Evolutionary conservation across 2,888 invertebrate genomes (phyloP), one percentile per base, ranked within the genome.

Genomic region (Pyralis farinalis): DNA sequence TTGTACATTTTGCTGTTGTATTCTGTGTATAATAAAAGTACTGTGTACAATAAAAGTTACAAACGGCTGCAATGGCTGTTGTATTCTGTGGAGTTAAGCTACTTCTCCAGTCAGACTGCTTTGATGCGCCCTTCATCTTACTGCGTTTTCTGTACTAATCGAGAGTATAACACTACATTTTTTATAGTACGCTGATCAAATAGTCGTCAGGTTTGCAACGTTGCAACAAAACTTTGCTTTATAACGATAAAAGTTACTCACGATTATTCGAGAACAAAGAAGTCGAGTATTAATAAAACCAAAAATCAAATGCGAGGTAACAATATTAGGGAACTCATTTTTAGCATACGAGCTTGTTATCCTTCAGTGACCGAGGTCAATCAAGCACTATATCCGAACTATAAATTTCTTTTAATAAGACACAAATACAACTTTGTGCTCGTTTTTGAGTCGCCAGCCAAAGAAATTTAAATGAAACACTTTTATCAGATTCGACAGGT

Each of bases 331-430:
- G 59, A 59, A 49, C 53, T 72, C 68, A 76, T 75, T 75, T 78
- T 82, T 71, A 70, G 71, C 78, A 74, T 67, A 53, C 63, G 63
- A 74, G 71, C 75, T 71, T 64, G 76, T 75, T 77, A 73, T 76
- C 79, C 81, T 77, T 73, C n/a, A 71, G 57, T 84, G 83, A 78
- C 81, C 81, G 78, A 79, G 87, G 85, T 87, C 88, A 86, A 86
- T 87, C 86, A 85, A 51, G 82, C 68, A 77, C 79, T 78, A 84
- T 83, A 78, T 70, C 65, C 81, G 67, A 80, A 78, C 87, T 85
- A 88, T 88, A 88, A 87, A 88, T 88, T 88, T 87, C 76, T 80
- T 87, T 88, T 88, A 88, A 88, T 88, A 87, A 87, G 88, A 88
- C 88, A 88, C 87, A 88, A 88, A 85, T 82, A 66, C 74, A 65